Evolutionary conservation across 64 coral and sea anemone species (phyloP).

Genomic region (Stichodactyla mertensii): DNA sequence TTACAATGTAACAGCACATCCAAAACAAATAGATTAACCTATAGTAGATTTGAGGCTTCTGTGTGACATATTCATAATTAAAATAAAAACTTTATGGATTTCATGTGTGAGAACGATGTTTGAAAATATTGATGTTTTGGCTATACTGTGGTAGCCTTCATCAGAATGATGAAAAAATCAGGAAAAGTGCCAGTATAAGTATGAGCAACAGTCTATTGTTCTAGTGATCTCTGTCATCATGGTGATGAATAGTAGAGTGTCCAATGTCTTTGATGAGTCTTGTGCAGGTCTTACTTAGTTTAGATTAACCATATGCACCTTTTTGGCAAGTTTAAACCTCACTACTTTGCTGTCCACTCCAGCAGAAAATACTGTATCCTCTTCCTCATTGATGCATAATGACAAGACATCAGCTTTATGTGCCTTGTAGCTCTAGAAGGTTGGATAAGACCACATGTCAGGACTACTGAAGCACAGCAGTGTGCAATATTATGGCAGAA

Average conservation of each 20-base stretch:
- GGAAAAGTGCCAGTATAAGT: too few species aligned
- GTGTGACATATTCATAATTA: too few species aligned
- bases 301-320: background rate
- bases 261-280: too few species aligned
- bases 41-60: too few species aligned
- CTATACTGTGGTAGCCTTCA: too few species aligned
- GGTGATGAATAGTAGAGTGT: too few species aligned
- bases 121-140: too few species aligned
- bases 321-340: conserved; percentile 64
- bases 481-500: background rate
- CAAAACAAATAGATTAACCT: background rate
- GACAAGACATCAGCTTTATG: conserved; percentile 89
- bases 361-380: conserved; percentile 81
- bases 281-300: background rate
- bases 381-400: conserved; percentile 83
- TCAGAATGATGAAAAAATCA: too few species aligned
- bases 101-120: too few species aligned
- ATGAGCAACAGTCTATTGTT: too few species aligned
- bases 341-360: conserved; percentile 93
- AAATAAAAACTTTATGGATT: too few species aligned
- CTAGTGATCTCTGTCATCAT: background rate
- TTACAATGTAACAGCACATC: too few species aligned
- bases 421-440: conserved; percentile 71
- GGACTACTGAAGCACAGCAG: background rate
- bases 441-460: background rate